phyloP scores from a whole-genome alignment of 2,797 vertebrate genomes.

The Siniperca scherzeri region DNA sequence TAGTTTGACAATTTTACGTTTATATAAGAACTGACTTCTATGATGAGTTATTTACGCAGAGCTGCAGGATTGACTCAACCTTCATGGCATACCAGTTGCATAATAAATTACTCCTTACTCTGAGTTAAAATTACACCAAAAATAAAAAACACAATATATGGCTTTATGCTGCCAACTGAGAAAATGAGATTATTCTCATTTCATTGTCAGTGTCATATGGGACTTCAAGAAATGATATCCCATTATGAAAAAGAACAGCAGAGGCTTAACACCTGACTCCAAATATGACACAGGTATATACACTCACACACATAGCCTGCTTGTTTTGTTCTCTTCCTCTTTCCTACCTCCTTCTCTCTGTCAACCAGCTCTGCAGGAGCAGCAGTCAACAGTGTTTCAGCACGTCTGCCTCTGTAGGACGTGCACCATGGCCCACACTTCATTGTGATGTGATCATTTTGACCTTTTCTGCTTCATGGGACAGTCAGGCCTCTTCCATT shows the following conservation, averaged over 20 bases:
- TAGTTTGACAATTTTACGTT: slow-evolving; percentile 19
- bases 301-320: neutral
- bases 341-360: neutral
- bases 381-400: slow-evolving; percentile 32
- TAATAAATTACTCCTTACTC: neutral
- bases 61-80: slow-evolving; percentile 15
- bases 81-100: neutral
- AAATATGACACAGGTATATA: slow-evolving; percentile 8
- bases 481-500: neutral
- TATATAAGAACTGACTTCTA: slow-evolving; percentile 18
- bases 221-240: slow-evolving; percentile 36
- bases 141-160: neutral
- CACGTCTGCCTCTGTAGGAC: slow-evolving; percentile 7
- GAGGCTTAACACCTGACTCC: slow-evolving; percentile 37
- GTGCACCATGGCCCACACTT: neutral
- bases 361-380: neutral
- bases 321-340: slow-evolving; percentile 19
- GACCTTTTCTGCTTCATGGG: slow-evolving; percentile 21
- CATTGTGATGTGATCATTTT: slow-evolving; percentile 22
- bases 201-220: slow-evolving; percentile 27
- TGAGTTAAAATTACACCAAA: slow-evolving; percentile 1
- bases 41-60: slow-evolving; percentile 20
- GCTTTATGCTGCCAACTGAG: slow-evolving; percentile 11
- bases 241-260: slow-evolving; percentile 33
- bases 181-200: slow-evolving; percentile 10